Base-by-base conservation (phyloP, 2,113 vertebrate species). In the Sapajus apella region DNA sequence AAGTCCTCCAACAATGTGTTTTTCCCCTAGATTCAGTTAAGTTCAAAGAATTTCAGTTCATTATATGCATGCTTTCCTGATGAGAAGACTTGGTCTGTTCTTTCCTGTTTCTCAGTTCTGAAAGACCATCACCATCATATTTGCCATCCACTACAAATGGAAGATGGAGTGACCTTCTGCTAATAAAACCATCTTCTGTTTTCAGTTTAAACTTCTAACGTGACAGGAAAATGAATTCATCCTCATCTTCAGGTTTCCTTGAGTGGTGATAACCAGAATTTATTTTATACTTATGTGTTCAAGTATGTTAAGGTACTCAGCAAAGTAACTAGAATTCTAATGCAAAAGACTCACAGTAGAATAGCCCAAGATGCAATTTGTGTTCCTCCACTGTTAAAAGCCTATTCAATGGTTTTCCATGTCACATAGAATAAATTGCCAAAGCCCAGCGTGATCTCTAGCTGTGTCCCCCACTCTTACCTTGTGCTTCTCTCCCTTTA, bases 41-140 rank as follows among this genome's bases (percentile, higher is more conserved):
- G 84, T 88, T 95, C 90, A 97, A 86, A 96, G 92, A 68, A 85
- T 92, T 95, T 94, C 47, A 17, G n/a, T 85, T 97, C 83, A 83
- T 87, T 82, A 64, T 35, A 68, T 77, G 85, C 77, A 92, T 79
- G 61, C 61, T 75, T 95, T 96, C 47, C 76, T 92, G 90, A 90
- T 86, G 72, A 95, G 91, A 96, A 97, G n/a, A 61, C 73, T 90
- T 0, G 0, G 35, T 68, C 89, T 73, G 6, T 81, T 76, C 82
- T 94, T 87, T 87, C 68, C 61, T 72, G 3, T 80, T 83, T 58
- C 47, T 90, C 40, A n/a, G 2, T 87, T 96, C 76, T 32, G 21
- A 94, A 95, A 93, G 50, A 45, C 50, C 70, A 85, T 43, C 45
- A 45, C 18, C 20, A 6, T 80, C 18, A 0, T 80, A 21, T 85